A percentile compares a stretch with the other conserved stretches of the same genome.
phyloP scores from a whole-genome alignment of 1,140 invertebrate species.

The Drosophila orosa region DNA sequence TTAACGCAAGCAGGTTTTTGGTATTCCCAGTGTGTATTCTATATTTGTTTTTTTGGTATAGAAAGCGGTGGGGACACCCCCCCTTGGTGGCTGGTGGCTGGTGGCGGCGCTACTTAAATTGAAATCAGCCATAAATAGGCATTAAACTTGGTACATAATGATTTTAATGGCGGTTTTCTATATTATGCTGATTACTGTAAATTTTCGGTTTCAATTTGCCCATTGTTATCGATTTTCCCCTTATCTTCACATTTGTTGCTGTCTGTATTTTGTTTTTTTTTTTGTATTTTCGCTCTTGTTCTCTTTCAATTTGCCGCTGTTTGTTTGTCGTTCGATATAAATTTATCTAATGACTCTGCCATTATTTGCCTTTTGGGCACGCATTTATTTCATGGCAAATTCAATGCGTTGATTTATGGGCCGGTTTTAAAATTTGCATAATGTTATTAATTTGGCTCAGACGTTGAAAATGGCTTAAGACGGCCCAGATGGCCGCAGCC shows the following conservation, averaged over 20 bases:
- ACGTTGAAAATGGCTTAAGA: slow-evolving; percentile 33
- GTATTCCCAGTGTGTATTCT: slow-evolving; percentile 26
- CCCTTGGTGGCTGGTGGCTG: background rate
- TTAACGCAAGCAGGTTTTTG: slow-evolving; percentile 64
- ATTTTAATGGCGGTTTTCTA: slow-evolving; percentile 41
- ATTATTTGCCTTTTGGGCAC: slow-evolving; percentile 50
- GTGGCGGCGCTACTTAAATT: slow-evolving; percentile 51
- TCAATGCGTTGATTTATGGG: slow-evolving; percentile 46
- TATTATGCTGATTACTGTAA: slow-evolving; percentile 44
- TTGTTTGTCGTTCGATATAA: slow-evolving; percentile 47
- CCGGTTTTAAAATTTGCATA: slow-evolving; percentile 46
- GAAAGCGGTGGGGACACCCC: background rate
- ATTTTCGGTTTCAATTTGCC: slow-evolving; percentile 56
- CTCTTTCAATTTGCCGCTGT: slow-evolving; percentile 46
- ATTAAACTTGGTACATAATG: slow-evolving; percentile 52
- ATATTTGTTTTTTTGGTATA: slow-evolving; percentile 24
- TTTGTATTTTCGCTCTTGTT: background rate
- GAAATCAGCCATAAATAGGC: slow-evolving; percentile 68
- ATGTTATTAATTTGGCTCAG: slow-evolving; percentile 46
- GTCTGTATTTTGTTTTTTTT: background rate
- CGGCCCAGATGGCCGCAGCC: background rate
- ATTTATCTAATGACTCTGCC: slow-evolving; percentile 58
- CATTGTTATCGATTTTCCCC: slow-evolving; percentile 39
- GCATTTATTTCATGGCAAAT: slow-evolving; percentile 30
- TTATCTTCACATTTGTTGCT: slow-evolving; percentile 27